Evolutionary conservation across 2,797 vertebrate species (phyloP).

Genomic region (Sebastes matsubarae): DNA sequence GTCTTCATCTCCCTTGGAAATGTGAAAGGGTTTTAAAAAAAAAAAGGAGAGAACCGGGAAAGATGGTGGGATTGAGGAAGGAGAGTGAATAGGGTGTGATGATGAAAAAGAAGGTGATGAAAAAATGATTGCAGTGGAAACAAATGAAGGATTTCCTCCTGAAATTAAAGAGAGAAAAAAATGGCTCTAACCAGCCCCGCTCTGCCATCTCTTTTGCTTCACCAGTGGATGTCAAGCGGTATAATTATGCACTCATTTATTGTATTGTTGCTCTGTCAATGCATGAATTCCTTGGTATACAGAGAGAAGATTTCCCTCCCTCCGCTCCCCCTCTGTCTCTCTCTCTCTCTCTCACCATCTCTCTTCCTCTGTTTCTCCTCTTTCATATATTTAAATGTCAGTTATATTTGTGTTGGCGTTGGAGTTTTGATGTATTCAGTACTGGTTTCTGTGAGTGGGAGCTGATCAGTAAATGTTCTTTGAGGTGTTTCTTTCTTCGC

Average conservation of each 20-base stretch:
- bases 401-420: constrained; percentile 75
- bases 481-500: constrained; percentile 54
- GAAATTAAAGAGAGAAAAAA: constrained; percentile 55
- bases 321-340: constrained; percentile 27
- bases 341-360: not conserved
- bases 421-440: constrained; percentile 68
- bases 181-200: constrained; percentile 42
- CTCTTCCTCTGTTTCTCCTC: constrained; percentile 61
- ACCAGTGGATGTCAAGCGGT: constrained; percentile 71
- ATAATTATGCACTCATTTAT: constrained; percentile 80
- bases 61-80: constrained; percentile 56
- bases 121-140: constrained; percentile 63
- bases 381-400: constrained; percentile 78
- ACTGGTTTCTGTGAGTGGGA: constrained; percentile 60
- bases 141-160: constrained; percentile 72
- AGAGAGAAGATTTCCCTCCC: constrained; percentile 58
- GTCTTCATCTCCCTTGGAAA: constrained; percentile 72
- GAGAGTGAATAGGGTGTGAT: constrained; percentile 73
- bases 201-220: constrained; percentile 64
- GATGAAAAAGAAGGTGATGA: constrained; percentile 75
- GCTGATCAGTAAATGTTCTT: constrained; percentile 61
- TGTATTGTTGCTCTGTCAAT: constrained; percentile 78
- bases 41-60: constrained; percentile 18
- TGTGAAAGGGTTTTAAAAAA: constrained; percentile 27
- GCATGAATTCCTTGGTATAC: constrained; percentile 67